Conservation (phyloP, 2,888 invertebrate genomes). For the Petrolisthes manimaculis region DNA sequence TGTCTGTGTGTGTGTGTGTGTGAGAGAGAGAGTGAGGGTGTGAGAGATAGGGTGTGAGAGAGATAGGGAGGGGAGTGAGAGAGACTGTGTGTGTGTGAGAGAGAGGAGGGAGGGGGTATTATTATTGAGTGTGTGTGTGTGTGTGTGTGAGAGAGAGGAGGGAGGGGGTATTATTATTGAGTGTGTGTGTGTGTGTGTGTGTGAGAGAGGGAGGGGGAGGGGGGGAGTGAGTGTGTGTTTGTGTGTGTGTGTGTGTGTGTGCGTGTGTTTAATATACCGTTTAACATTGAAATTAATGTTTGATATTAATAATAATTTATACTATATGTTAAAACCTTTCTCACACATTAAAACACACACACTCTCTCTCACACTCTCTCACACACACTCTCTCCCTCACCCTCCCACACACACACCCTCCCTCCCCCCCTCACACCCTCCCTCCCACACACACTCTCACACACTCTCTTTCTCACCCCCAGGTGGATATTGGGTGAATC, state of each 20-base stretch:
- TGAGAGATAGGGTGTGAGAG: too few species aligned
- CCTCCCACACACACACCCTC: background rate
- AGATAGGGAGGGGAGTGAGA: too few species aligned
- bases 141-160: background rate
- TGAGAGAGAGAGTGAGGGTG: too few species aligned
- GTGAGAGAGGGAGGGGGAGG: too few species aligned
- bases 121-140: background rate
- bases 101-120: too few species aligned
- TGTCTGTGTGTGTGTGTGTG: background rate
- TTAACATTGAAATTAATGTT: background rate
- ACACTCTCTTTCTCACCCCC: background rate
- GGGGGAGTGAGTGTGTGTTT: too few species aligned
- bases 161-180: too few species aligned
- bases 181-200: too few species aligned
- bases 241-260: too few species aligned
- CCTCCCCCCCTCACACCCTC: background rate
- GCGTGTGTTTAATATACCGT: background rate
- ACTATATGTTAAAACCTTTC: too few species aligned
- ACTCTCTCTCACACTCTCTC: background rate
- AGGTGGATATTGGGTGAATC: slow-evolving; percentile 87
- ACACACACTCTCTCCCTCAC: too few species aligned
- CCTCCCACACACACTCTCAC: background rate
- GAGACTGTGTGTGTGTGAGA: background rate
- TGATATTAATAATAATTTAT: background rate
- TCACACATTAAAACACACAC: background rate